A percentile compares a stretch with the other conserved stretches of the same genome.
Conservation (phyloP, 2,797 vertebrate species). For the Sebastes alutus region DNA sequence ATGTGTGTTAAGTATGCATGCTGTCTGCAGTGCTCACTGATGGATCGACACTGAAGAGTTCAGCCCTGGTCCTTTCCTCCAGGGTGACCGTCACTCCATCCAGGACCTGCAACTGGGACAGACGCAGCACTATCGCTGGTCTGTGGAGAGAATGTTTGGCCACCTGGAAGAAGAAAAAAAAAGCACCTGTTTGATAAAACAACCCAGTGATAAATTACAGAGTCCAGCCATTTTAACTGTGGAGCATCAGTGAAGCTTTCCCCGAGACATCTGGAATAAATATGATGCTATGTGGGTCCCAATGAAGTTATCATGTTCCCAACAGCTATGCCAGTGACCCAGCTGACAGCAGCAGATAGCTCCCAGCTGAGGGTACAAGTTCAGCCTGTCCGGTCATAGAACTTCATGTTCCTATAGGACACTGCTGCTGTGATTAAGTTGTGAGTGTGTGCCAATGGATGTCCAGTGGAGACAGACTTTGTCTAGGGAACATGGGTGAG, state of each 20-base stretch:
- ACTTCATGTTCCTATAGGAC: slow-evolving; percentile 51
- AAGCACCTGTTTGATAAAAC: slow-evolving; percentile 8
- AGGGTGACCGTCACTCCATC: slow-evolving; percentile 83
- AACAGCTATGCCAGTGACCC: slow-evolving; percentile 50
- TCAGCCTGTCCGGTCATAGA: slow-evolving; percentile 38
- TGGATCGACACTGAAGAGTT: slow-evolving; percentile 79
- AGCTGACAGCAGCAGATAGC: slow-evolving; percentile 60
- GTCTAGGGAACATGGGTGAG: slow-evolving; percentile 55
- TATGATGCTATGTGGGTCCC: slow-evolving; percentile 37
- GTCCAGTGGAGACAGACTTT: slow-evolving; percentile 46
- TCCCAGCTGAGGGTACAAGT: slow-evolving; percentile 58
- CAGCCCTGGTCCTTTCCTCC: slow-evolving; percentile 86
- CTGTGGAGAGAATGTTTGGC: slow-evolving; percentile 83
- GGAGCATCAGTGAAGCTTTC: neutral
- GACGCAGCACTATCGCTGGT: slow-evolving; percentile 77
- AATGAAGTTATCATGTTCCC: slow-evolving; percentile 12
- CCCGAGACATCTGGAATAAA: slow-evolving; percentile 49
- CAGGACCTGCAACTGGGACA: slow-evolving; percentile 86
- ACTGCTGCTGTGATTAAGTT: slow-evolving; percentile 43
- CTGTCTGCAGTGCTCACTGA: slow-evolving; percentile 72
- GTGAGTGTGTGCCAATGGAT: slow-evolving; percentile 37
- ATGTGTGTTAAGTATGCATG: neutral
- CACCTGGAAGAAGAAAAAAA: slow-evolving; percentile 70
- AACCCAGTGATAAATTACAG: neutral
- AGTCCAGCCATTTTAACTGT: neutral